Evolutionary conservation across 2,113 vertebrate genomes (phyloP), one percentile per base, ranked within the genome.

Genomic region (Actinemys pallida): DNA sequence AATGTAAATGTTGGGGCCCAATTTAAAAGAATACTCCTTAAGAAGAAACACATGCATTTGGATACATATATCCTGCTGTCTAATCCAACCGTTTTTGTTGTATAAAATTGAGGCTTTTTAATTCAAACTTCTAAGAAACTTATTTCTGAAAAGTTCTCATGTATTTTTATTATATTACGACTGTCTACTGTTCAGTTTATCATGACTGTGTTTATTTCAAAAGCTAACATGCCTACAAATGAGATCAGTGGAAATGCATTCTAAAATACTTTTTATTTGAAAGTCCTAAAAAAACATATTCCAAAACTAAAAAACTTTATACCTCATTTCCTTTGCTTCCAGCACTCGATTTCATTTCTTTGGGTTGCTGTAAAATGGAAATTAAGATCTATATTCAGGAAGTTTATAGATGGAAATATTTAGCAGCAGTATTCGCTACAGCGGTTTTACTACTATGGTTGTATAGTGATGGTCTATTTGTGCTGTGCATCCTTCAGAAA

Each of bases 311-410:
- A 75, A 39, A 76, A 45, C n/a, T 45, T 96, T 98, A 84, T 96
- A 99, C 99, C 99, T 99, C 99, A 53, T 99, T 99, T 95, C 99
- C 99, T 97, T 99, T 99, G 94, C 97, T 98, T 94, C 99, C 98
- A 31, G 99, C 97, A 19, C 98, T 98, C 69, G 98, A 99, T 96
- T 99, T 99, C 98, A 99, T 99, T 98, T 99, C 99, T 98, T 99
- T 99, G 31, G 99, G 99, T 98, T 99, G 99, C 99, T 99, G 97
- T 95, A 90, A 89, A 93, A 98, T 81, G 95, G 87, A 98, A 97
- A 98, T 96, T 9, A 95, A 35, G 39, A 96, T 95, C 98, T 92
- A 94, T 81, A 57, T 87, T 65, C 76, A 96, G 90, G 87, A 78
- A 25, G 22, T 79, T 82, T 88, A 83, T 2, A 88, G 65, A 80